These are phyloP conservation scores for Agelastica alni DNA, from an alignment of 2,888 invertebrate species.

Conservation along the genomic window DNA sequence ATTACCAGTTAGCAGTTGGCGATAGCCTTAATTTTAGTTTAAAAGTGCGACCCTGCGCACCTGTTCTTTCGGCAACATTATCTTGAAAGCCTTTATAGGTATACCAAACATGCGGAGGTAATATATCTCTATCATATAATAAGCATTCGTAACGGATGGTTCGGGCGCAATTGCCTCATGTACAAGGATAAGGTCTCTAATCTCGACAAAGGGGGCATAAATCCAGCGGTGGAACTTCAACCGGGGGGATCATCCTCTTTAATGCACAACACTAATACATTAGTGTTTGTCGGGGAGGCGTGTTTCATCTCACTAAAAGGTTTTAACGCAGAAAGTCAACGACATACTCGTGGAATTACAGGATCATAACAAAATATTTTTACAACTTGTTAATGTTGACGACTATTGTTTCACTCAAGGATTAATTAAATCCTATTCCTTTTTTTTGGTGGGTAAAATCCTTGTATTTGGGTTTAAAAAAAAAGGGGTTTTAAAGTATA, in stretches of 20 bases:
- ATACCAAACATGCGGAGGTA: conserved; percentile 48
- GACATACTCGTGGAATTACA: too few species aligned
- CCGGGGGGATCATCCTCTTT: background rate
- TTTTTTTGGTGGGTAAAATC: too few species aligned
- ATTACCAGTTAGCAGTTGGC: background rate
- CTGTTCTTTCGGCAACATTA: conserved; percentile 47
- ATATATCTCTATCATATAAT: conserved; percentile 55
- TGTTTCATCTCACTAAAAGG: background rate
- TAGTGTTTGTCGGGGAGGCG: background rate
- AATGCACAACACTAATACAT: conserved; percentile 2
- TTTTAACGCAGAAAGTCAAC: background rate
- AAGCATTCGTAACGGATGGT: conserved; percentile 49
- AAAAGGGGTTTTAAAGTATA: too few species aligned
- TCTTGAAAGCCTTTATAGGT: conserved; percentile 44
- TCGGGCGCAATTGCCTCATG: conserved; percentile 43
- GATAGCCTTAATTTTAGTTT: background rate
- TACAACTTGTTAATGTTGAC: too few species aligned
- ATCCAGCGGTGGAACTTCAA: conserved; percentile 17
- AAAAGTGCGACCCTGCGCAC: conserved; percentile 11
- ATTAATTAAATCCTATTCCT: too few species aligned
- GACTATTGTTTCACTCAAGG: too few species aligned
- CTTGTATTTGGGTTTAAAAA: too few species aligned
- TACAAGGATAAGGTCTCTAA: conserved; percentile 48
- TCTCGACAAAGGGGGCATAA: conserved; percentile 35
- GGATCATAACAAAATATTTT: too few species aligned